Evolutionary conservation across 1,140 invertebrate species (phyloP).

Genomic region (Olivierus martensii): DNA sequence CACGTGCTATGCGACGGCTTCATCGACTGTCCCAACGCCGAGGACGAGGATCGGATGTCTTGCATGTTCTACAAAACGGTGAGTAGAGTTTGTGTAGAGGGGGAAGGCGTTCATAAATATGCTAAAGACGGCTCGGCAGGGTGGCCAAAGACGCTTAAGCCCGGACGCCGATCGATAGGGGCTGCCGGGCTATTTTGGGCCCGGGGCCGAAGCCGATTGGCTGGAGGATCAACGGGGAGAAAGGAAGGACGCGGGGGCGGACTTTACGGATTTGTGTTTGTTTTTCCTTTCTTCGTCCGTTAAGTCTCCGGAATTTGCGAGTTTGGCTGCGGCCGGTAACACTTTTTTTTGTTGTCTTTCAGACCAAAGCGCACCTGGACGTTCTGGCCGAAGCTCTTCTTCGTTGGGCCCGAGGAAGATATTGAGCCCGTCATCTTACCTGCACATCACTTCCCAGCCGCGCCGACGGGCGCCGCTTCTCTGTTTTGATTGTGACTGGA

Average conservation of each 20-base stretch:
- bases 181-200: too few species aligned
- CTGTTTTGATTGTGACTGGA: too few species aligned
- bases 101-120: not conserved
- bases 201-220: too few species aligned
- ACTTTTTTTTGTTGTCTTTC: slow-evolving; percentile 41
- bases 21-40: slow-evolving; percentile 80
- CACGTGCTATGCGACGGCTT: slow-evolving; percentile 89
- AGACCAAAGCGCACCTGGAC: slow-evolving; percentile 89
- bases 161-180: too few species aligned
- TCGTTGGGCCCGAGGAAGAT: slow-evolving; percentile 56
- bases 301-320: too few species aligned
- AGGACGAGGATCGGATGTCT: slow-evolving; percentile 78
- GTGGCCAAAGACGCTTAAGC: too few species aligned
- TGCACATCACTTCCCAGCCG: too few species aligned
- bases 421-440: not conserved
- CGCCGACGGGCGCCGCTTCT: too few species aligned
- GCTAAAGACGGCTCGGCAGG: not conserved
- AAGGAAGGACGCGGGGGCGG: not conserved
- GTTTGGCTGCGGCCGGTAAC: too few species aligned
- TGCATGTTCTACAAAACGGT: slow-evolving; percentile 98
- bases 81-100: too few species aligned
- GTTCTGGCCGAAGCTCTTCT: slow-evolving; percentile 80
- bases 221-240: not conserved
- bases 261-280: not conserved
- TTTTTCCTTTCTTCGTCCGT: slow-evolving; percentile 24